These are phyloP conservation scores for Raphicerus campestris DNA, from an alignment of 2,113 vertebrate species.

Conservation along the genomic window DNA sequence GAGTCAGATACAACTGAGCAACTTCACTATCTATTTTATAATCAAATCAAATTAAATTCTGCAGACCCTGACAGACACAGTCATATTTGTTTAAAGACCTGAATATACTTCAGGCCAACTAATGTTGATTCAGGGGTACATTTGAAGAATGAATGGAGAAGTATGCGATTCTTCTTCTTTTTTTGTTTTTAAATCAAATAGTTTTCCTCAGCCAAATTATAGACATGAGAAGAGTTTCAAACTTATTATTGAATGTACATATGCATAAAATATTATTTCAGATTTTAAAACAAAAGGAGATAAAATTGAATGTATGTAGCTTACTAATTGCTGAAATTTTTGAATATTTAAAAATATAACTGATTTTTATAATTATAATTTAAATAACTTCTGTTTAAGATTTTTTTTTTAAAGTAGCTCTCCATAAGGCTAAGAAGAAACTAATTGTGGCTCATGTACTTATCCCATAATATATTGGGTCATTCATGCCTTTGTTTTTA, in stretches of 20 bases:
- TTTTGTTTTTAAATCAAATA: not conserved
- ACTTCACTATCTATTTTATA: not conserved
- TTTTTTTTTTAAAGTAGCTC: not conserved
- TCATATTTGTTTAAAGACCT: not conserved
- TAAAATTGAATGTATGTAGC: not conserved
- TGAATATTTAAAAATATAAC: not conserved
- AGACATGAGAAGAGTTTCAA: not conserved
- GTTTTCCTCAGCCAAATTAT: not conserved
- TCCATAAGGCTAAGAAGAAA: conserved; percentile 18
- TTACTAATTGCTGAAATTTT: not conserved
- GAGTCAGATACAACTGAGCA: not conserved
- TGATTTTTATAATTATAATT: not conserved
- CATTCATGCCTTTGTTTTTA: not conserved
- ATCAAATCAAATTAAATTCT: not conserved
- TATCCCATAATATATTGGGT: not conserved
- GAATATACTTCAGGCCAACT: not conserved
- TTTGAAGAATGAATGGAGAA: not conserved
- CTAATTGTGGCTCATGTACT: not conserved
- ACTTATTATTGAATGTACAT: not conserved
- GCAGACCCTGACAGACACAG: not conserved
- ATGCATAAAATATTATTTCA: not conserved
- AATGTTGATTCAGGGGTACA: not conserved
- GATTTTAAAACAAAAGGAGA: not conserved
- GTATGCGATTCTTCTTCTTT: not conserved
- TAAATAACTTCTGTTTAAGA: not conserved